Percentiles rank a stretch among this genome's conserved stretches.
These are phyloP conservation scores for Eupithecia centaureata DNA, from an alignment of 2,888 invertebrate species.

Conservation along the genomic window DNA sequence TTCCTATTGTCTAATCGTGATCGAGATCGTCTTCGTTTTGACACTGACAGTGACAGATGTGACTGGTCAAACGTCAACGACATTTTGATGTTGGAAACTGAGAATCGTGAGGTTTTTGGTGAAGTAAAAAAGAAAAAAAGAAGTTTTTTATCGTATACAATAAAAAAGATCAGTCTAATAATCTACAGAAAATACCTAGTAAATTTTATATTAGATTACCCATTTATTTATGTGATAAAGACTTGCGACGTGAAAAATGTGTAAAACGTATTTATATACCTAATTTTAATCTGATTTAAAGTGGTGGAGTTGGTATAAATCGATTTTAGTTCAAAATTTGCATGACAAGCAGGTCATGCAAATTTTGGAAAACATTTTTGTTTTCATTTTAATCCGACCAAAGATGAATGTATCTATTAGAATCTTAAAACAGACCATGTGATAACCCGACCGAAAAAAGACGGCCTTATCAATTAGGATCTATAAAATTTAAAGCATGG, in stretches of 20 bases:
- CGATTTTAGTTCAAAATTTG: too few species aligned
- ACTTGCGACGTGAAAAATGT: too few species aligned
- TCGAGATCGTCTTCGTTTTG: conserved; percentile 28
- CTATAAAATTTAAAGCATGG: conserved; percentile 31
- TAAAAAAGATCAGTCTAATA: too few species aligned
- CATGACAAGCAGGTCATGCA: not conserved
- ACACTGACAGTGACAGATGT: conserved; percentile 20
- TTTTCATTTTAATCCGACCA: not conserved
- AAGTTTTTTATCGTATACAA: too few species aligned
- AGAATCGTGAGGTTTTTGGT: not conserved
- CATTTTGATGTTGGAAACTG: not conserved
- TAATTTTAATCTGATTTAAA: too few species aligned
- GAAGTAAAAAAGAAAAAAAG: not conserved
- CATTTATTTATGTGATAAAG: too few species aligned
- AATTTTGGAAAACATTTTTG: not conserved
- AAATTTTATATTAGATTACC: too few species aligned
- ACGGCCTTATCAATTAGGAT: conserved; percentile 31
- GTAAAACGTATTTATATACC: too few species aligned
- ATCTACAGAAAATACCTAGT: not conserved
- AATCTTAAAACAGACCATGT: not conserved
- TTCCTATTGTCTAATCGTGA: conserved; percentile 54
- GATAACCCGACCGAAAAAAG: conserved; percentile 7
- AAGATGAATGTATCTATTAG: not conserved
- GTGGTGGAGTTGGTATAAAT: too few species aligned
- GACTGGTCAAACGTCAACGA: conserved; percentile 12